Evolutionary conservation across 1,140 invertebrate species (phyloP), one percentile per base, ranked within the genome.

Genomic region (Diabrotica undecimpunctata): DNA sequence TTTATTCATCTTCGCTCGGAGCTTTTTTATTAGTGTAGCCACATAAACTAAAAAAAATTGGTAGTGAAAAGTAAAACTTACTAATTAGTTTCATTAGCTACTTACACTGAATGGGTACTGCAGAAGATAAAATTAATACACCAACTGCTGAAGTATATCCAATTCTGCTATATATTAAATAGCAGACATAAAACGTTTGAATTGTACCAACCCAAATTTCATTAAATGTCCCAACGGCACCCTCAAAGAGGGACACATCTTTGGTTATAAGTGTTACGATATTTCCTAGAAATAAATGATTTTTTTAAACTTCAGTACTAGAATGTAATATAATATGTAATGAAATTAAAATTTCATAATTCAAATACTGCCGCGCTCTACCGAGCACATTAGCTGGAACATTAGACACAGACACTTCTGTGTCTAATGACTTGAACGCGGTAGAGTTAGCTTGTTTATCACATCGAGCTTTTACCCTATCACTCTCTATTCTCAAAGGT

Each of bases 251-350:
- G 53, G 86, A 86, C 54, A 91, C 88, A 77, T 97, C 95, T 79
- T 96, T 97, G 11, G 93, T 94, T 68, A 97, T 83, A 5, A 97
- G 82, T 80, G 97, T 98, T 10, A 97, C 90, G 75, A 97, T 89
- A 81, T 97, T 90, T 10, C 95, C 61, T 62, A 38, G 52, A 61
- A 61, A 25, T 14, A 91, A n/a, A 3, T 10, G 2, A 6, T 46
- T 46, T 46, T 10, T 46, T 46, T 46, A n/a, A 25, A 25, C 25
- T 25, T 25, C 25, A 25, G 1, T 4, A 25, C 25, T 25, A 25
- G 25, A 25, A 25, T 25, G n/a, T n/a, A n/a, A n/a, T n/a, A n/a
- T n/a, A n/a, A n/a, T n/a, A n/a, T n/a, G n/a, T n/a, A n/a, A n/a
- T n/a, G n/a, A n/a, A n/a, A n/a, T n/a, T n/a, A n/a, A n/a, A n/a